These are phyloP conservation scores for Benitochromis conjunctus DNA, from an alignment of 2,113 vertebrate genomes.

Conservation along the genomic window DNA sequence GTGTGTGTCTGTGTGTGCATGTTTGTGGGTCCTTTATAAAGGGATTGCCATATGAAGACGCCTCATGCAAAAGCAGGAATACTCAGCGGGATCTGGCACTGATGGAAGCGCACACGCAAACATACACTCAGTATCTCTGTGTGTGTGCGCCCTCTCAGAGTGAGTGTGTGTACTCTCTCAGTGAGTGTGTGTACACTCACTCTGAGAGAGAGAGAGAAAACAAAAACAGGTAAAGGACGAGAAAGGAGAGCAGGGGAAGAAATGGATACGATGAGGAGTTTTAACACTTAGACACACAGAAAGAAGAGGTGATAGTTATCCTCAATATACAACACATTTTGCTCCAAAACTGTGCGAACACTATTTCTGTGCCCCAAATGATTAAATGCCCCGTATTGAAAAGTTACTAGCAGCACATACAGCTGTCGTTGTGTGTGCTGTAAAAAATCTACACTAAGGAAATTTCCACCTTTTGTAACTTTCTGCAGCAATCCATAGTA, in stretches of 20 bases:
- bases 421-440: background rate
- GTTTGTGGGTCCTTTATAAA: conserved; percentile 31
- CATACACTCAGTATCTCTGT: background rate
- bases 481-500: background rate
- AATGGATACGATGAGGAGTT: background rate
- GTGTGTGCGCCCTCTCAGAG: background rate
- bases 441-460: background rate
- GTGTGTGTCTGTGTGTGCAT: background rate
- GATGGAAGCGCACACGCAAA: conserved; percentile 4
- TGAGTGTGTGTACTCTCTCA: rapidly evolving
- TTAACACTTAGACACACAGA: background rate
- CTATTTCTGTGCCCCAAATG: background rate
- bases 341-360: background rate
- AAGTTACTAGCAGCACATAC: background rate
- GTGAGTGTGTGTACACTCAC: background rate
- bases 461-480: background rate
- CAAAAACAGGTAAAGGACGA: background rate
- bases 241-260: background rate
- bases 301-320: background rate
- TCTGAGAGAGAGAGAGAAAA: background rate
- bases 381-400: background rate
- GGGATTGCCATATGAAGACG: conserved; percentile 47
- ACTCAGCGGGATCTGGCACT: conserved; percentile 31
- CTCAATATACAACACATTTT: background rate
- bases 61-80: conserved; percentile 22